Percentiles rank a stretch among this genome's conserved stretches.
Evolutionary conservation across 2,113 vertebrate genomes (phyloP).

Genomic region (Morone saxatilis): DNA sequence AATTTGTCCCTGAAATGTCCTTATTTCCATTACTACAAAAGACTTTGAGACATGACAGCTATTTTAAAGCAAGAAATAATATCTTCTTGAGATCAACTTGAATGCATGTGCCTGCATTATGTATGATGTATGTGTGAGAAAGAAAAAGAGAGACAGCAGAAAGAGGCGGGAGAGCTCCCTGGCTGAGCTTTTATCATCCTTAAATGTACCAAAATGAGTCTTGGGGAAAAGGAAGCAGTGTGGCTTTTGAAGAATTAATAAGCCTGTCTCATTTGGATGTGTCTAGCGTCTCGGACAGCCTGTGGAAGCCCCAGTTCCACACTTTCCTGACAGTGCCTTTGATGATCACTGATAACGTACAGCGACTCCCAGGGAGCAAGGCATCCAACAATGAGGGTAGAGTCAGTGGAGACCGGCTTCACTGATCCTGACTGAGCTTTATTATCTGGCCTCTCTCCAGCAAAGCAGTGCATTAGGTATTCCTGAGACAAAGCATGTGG

Average conservation of each 20-base stretch:
- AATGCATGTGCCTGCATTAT: slow-evolving; percentile 69
- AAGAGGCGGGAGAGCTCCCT: slow-evolving; percentile 52
- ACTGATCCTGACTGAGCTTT: slow-evolving; percentile 81
- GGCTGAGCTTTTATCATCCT: slow-evolving; percentile 77
- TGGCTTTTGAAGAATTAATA: slow-evolving; percentile 86
- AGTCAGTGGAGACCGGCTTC: slow-evolving; percentile 78
- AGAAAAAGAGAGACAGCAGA: slow-evolving; percentile 30
- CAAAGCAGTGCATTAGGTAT: slow-evolving; percentile 65
- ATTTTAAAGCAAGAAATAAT: slow-evolving; percentile 57
- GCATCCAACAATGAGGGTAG: slow-evolving; percentile 75
- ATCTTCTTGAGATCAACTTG: slow-evolving; percentile 53
- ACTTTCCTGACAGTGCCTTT: slow-evolving; percentile 86
- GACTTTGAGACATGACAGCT: slow-evolving; percentile 56
- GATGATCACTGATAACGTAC: slow-evolving; percentile 83
- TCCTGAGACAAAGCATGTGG: slow-evolving; percentile 57
- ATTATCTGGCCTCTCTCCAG: slow-evolving; percentile 73
- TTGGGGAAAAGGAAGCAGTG: slow-evolving; percentile 65
- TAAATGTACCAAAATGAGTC: slow-evolving; percentile 84
- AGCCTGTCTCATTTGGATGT: slow-evolving; percentile 78
- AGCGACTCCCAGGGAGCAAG: slow-evolving; percentile 74
- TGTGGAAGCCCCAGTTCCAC: slow-evolving; percentile 77
- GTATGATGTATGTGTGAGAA: slow-evolving; percentile 67
- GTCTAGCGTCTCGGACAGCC: slow-evolving; percentile 70
- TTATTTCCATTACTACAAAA: slow-evolving; percentile 60
- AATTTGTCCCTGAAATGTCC: slow-evolving; percentile 44